Evolutionary conservation across 2,888 invertebrate species (phyloP), one percentile per base, ranked within the genome.

Genomic region (Phalera bucephala): DNA sequence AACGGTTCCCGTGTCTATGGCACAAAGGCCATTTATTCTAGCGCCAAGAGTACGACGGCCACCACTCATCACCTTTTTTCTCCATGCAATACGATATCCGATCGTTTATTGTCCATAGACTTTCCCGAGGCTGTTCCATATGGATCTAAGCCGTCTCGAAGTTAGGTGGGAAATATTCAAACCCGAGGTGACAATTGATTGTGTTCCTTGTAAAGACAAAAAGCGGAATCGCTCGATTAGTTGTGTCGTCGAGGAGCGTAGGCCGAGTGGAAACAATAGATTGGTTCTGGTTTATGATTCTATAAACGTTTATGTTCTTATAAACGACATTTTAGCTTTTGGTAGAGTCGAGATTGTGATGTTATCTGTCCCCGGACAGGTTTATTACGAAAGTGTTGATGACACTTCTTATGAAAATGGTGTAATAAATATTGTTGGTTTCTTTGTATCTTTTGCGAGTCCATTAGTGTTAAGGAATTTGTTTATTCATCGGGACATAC

Each of bases 221-320:
- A 87, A 88, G 81, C 74, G 70, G 83, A 80, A 81, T 85, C 69
- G 71, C 70, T 70, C 86, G 82, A 87, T 88, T 85, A 84, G 85
- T 84, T 80, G 83, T 80, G 81, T 86, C 72, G 75, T 63, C 73
- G 71, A 57, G 64, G 68, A 58, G 83, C 85, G 88, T 85, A 83
- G 87, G 84, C 65, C 64, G 80, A 61, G 64, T 70, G 63, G 75
- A 80, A 79, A 89, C 88, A 88, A 89, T 88, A 81, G 82, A 83
- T 86, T 74, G 83, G 74, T 69, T 74, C 76, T 84, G 78, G 71
- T 89, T 88, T 89, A 88, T 85, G 87, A 85, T 81, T 87, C 84
- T 77, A 88, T 86, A 88, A 89, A 86, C 83, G 81, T 88, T 88
- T 84, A 89, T 87, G 80, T 76, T 66, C 76, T 76, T 76, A 81